Evolutionary conservation across 2,888 invertebrate species (phyloP).

Genomic region (Tiphia femorata): DNA sequence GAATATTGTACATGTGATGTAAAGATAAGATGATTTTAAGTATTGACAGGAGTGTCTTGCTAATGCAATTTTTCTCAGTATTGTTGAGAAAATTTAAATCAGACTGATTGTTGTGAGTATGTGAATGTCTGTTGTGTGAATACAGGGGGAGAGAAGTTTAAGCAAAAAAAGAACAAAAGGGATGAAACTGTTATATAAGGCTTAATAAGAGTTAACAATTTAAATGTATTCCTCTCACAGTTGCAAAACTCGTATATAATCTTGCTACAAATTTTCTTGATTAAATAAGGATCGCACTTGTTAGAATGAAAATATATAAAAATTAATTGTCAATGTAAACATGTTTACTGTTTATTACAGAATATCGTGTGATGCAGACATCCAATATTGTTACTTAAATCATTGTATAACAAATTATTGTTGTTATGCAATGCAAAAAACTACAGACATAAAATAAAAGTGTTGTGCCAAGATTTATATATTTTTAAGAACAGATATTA

Average conservation of each 20-base stretch:
- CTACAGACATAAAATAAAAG: too few species aligned
- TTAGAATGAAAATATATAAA: background rate
- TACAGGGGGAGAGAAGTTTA: background rate
- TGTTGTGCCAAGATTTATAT: too few species aligned
- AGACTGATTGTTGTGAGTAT: conserved; percentile 35
- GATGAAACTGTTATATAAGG: background rate
- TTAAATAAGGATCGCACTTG: background rate
- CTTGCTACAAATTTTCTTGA: background rate
- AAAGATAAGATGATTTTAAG: conserved; percentile 48
- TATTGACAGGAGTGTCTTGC: conserved; percentile 33
- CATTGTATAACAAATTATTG: background rate
- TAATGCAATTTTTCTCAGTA: conserved; percentile 28
- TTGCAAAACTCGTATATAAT: background rate
- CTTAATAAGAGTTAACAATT: too few species aligned
- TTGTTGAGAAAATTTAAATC: conserved; percentile 19
- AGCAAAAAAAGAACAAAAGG: background rate
- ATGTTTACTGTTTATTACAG: background rate
- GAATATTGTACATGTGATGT: conserved; percentile 50
- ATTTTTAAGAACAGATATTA: background rate
- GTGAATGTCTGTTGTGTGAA: conserved; percentile 13
- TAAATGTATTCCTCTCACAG: background rate
- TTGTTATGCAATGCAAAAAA: background rate
- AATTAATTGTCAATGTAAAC: background rate
- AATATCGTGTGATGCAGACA: too few species aligned
- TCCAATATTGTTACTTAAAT: too few species aligned